These are phyloP conservation scores for Prenolepis imparis DNA, from an alignment of 2,888 invertebrate species.

Conservation along the genomic window DNA sequence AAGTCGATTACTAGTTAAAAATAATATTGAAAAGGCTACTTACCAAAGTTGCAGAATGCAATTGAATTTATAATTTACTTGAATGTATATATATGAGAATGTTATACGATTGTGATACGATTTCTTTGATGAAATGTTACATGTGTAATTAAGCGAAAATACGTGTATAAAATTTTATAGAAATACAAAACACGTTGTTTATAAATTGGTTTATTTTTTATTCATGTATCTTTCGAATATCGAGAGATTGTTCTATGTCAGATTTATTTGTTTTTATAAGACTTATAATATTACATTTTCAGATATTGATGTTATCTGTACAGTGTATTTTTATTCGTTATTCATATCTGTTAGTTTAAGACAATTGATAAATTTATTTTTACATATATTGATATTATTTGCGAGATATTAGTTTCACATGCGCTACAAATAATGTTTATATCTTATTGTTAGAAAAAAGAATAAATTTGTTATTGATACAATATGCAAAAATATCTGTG, in stretches of 20 bases:
- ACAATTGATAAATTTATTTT: not conserved
- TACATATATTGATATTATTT: not conserved
- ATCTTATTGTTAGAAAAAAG: not conserved
- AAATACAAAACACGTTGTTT: constrained; percentile 15
- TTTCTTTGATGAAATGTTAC: constrained; percentile 14
- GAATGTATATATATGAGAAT: not conserved
- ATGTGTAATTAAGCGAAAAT: not conserved
- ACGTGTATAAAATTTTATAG: constrained; percentile 17
- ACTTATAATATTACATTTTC: not conserved
- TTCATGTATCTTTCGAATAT: not conserved
- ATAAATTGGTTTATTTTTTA: constrained; percentile 5
- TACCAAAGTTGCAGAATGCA: constrained; percentile 29
- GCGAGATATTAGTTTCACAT: not conserved
- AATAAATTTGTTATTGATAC: not conserved
- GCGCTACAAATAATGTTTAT: not conserved
- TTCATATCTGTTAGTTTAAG: not conserved
- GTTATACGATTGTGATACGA: constrained; percentile 26
- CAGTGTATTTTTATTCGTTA: not conserved
- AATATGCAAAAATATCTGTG: not conserved
- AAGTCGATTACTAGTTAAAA: constrained; percentile 18
- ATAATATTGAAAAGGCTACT: constrained; percentile 25
- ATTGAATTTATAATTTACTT: constrained; percentile 25
- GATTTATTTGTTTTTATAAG: not conserved
- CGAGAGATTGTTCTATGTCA: not conserved
- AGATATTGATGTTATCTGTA: not conserved